Evolutionary conservation across 2,797 vertebrate genomes (phyloP), one percentile per base, ranked within the genome.

Genomic region (Synanceia verrucosa): DNA sequence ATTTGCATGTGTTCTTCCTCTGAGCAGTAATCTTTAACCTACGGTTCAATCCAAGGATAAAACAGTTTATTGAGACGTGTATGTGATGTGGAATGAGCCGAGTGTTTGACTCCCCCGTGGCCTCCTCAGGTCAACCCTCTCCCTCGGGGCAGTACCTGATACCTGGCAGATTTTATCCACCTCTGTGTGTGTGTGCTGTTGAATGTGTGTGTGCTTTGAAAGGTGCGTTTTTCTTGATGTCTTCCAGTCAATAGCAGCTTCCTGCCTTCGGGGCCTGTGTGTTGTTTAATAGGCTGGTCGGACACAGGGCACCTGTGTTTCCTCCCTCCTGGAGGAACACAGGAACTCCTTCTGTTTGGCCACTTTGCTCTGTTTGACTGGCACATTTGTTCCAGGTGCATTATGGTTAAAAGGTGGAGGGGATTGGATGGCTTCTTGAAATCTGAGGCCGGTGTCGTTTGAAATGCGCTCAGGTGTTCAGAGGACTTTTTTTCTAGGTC

Each of bases 171-270:
- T 93, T 90, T 87, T 92, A 92, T 90, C 90, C 89, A 85, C 72
- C 76, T 76, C 64, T 0, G 9, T 83, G 78, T 51, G 71, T 58
- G 29, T 52, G 55, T 47, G 21, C 37, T 47, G 23, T 47, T 48
- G 23, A 14, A 14, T 48, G 46, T 70, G 41, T 86, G 74, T 86
- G 86, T 88, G 86, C 89, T 90, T 87, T 92, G 81, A 92, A 89
- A 91, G 88, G 90, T 92, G 88, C 86, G 90, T 91, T 92, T 93
- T 92, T 92, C 91, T 91, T 93, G 88, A 91, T 93, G 92, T 93
- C 85, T 89, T 82, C 84, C 76, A 89, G 91, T 93, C 91, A 91
- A 92, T 85, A 90, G 88, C 73, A 67, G 89, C 93, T 94, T 94
- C 93, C 93, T 93, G 90, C 92, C 94, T 92, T 51, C 70, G 39